Evolutionary conservation across 2,888 invertebrate species (phyloP).

Genomic region (Therioaphis trifolii): DNA sequence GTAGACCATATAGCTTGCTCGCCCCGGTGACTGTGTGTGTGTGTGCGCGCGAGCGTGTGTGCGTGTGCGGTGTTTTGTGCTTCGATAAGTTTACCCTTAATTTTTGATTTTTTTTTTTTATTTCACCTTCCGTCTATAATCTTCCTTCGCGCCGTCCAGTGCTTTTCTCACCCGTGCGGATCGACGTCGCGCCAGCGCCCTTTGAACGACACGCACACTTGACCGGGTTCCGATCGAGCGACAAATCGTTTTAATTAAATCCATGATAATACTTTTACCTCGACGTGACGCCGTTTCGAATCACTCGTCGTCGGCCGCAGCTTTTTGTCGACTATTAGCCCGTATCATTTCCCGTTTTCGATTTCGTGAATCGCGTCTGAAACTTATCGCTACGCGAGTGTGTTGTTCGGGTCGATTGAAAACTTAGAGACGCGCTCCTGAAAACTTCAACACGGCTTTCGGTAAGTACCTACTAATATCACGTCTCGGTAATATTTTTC

Average conservation of each 20-base stretch:
- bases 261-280: background rate
- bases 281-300: background rate
- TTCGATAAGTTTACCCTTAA: conserved; percentile 19
- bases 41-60: conserved; percentile 22
- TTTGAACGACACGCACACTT: background rate
- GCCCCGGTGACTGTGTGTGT: conserved; percentile 15
- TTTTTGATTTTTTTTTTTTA: background rate
- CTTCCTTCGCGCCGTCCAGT: background rate
- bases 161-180: conserved; percentile 30
- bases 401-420: background rate
- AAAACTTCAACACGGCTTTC: conserved; percentile 5
- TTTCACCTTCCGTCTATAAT: background rate
- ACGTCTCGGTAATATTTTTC: background rate
- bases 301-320: background rate
- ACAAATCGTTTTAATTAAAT: background rate
- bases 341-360: background rate
- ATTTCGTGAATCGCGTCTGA: no score
- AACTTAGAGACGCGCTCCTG: no score
- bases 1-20: conserved; percentile 59
- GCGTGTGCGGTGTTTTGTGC: conserved; percentile 32
- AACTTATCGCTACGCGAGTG: no score
- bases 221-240: background rate
- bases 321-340: background rate
- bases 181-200: background rate
- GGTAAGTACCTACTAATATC: conserved; percentile 37